phyloP scores from a whole-genome alignment of 2,888 invertebrate genomes.

The Orthosia gothica region DNA sequence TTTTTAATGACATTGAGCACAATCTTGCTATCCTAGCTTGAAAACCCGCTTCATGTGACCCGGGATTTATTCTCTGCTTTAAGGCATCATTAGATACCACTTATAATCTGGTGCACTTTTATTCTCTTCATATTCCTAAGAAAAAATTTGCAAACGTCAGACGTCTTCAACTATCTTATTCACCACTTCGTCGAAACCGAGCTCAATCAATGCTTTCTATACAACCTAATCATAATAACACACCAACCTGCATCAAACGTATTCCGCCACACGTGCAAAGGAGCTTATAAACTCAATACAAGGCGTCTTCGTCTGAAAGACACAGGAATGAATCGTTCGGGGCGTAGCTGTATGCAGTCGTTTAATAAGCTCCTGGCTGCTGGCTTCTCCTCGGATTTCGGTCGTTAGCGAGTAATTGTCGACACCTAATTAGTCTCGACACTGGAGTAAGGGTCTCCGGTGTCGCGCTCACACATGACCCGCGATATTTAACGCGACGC shows the following conservation, averaged over 20 bases:
- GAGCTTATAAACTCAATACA: constrained; percentile 59
- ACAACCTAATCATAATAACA: constrained; percentile 50
- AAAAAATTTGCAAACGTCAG: background rate
- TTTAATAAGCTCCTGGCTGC: constrained; percentile 84
- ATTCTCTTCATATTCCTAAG: background rate
- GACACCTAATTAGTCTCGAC: constrained; percentile 87
- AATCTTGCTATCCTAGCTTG: background rate
- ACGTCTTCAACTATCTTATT: constrained; percentile 2
- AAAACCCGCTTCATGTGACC: background rate
- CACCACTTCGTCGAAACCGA: background rate
- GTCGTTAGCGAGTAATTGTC: constrained; percentile 89
- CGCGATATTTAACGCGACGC: constrained; percentile 80
- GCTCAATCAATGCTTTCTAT: constrained; percentile 34
- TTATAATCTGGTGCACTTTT: background rate
- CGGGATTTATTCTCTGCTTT: constrained; percentile 61
- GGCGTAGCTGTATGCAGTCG: constrained; percentile 69
- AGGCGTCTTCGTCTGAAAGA: constrained; percentile 63
- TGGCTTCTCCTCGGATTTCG: constrained; percentile 82
- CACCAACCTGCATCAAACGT: constrained; percentile 40
- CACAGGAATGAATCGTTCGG: constrained; percentile 74
- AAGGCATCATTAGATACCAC: background rate
- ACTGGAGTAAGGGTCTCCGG: constrained; percentile 82
- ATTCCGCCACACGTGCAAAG: constrained; percentile 40
- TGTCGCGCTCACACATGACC: constrained; percentile 87
- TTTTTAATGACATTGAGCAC: too few species aligned